Evolutionary conservation across 2,888 invertebrate genomes (phyloP).

Genomic region (Monopis laevigella): DNA sequence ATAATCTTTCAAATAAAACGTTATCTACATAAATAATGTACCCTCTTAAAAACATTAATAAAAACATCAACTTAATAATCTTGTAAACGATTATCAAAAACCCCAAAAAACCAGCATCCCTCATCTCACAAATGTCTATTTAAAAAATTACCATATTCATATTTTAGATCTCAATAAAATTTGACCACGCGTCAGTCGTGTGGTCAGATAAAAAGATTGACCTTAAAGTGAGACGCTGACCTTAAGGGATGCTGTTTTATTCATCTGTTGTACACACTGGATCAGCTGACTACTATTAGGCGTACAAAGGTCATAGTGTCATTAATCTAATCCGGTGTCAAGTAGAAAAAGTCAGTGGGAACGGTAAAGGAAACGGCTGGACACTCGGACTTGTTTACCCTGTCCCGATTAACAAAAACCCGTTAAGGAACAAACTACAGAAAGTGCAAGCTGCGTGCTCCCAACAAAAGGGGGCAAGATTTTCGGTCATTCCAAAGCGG

Average conservation of each 20-base stretch:
- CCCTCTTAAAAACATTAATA: too few species aligned
- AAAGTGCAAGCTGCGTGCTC: conserved; percentile 13
- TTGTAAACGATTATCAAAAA: too few species aligned
- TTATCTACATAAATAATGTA: too few species aligned
- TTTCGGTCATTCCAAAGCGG: conserved; percentile 1
- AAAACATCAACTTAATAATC: too few species aligned
- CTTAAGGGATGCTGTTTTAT: conserved; percentile 10
- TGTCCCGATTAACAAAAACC: conserved; percentile 3
- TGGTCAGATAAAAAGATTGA: conserved; percentile 5
- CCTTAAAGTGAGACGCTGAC: conserved; percentile 6
- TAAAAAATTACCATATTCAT: background rate
- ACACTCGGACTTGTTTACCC: conserved; percentile 6
- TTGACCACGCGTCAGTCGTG: conserved; percentile 2
- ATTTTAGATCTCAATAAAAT: background rate
- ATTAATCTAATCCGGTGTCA: conserved; percentile 3
- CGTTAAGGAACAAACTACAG: conserved; percentile 10
- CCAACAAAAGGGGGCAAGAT: conserved; percentile 6
- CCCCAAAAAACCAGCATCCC: too few species aligned
- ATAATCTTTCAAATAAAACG: too few species aligned
- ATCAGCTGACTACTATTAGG: conserved; percentile 5
- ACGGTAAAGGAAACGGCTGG: background rate
- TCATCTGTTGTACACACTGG: background rate
- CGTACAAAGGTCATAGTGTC: background rate
- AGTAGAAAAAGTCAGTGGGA: conserved; percentile 1
- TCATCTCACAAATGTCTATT: background rate